Percentiles rank a stretch among this genome's conserved stretches.
phyloP scores from a whole-genome alignment of 2,888 invertebrate species.

The Drosophila algonquin region DNA sequence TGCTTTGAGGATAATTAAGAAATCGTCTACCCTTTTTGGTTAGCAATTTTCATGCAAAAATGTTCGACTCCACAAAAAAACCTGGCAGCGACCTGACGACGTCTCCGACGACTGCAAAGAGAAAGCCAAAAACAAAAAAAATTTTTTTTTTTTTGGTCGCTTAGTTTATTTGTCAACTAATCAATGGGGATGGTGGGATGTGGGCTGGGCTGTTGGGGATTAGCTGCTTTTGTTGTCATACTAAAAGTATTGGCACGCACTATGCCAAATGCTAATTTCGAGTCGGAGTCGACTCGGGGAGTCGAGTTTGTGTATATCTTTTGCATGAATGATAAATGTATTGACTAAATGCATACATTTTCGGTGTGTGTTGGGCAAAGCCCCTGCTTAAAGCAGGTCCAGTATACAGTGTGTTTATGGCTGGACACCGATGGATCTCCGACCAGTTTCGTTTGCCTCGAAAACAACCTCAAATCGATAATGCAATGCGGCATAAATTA shows the following conservation, averaged over 20 bases:
- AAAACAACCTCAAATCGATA: conserved; percentile 34
- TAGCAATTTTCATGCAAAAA: conserved; percentile 72
- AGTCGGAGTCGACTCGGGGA: no score
- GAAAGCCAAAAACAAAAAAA: conserved; percentile 41
- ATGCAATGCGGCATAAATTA: conserved; percentile 45
- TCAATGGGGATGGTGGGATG: conserved; percentile 19
- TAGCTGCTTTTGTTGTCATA: conserved; percentile 26
- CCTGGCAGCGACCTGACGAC: neutral
- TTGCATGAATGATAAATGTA: conserved; percentile 50
- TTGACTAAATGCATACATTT: conserved; percentile 47
- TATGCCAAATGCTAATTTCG: conserved; percentile 41
- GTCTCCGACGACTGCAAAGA: conserved; percentile 60
- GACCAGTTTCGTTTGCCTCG: conserved; percentile 45
- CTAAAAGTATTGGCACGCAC: conserved; percentile 46
- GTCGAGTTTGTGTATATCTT: conserved; percentile 13
- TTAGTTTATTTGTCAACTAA: conserved; percentile 52
- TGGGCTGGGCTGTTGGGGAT: neutral
- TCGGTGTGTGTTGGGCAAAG: conserved; percentile 26
- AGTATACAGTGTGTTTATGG: conserved; percentile 7
- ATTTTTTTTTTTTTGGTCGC: no score
- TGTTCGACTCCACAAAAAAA: conserved; percentile 13
- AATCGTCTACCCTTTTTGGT: conserved; percentile 59
- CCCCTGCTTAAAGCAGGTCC: conserved; percentile 31
- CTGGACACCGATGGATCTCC: conserved; percentile 13
- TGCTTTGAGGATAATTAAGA: conserved; percentile 37